Percentiles rank a stretch among this genome's conserved stretches.
Evolutionary conservation across 2,113 vertebrate genomes (phyloP).

Genomic region (Panurus biarmicus): DNA sequence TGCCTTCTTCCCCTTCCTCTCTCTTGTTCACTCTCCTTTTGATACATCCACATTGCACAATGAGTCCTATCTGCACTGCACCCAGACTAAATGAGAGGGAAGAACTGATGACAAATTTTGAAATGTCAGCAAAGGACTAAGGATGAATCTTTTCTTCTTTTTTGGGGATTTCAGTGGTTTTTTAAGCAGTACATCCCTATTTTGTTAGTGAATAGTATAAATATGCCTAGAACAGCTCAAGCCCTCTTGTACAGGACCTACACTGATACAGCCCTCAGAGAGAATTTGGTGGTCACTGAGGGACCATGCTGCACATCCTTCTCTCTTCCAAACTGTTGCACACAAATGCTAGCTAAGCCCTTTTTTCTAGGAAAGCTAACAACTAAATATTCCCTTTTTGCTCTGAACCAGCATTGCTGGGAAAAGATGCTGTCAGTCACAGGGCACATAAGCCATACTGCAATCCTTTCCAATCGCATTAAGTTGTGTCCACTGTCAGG

Average conservation of each 20-base stretch:
- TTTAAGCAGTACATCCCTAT: not conserved
- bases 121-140: not conserved
- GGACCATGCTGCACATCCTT: not conserved
- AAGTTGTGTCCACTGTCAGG: not conserved
- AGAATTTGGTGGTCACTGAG: not conserved
- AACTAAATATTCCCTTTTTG: not conserved
- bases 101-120: not conserved
- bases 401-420: not conserved
- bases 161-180: not conserved
- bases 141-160: fast-evolving
- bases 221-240: not conserved
- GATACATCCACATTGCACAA: not conserved
- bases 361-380: not conserved
- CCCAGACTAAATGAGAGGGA: not conserved
- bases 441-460: not conserved
- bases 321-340: not conserved
- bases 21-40: not conserved
- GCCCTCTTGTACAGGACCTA: not conserved
- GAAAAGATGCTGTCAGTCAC: not conserved
- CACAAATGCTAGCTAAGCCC: not conserved
- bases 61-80: not conserved
- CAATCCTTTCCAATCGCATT: not conserved
- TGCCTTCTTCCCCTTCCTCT: not conserved
- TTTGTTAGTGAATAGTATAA: not conserved
- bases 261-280: not conserved